phyloP scores from a whole-genome alignment of 2,888 invertebrate species.

The Andrena minutula region DNA sequence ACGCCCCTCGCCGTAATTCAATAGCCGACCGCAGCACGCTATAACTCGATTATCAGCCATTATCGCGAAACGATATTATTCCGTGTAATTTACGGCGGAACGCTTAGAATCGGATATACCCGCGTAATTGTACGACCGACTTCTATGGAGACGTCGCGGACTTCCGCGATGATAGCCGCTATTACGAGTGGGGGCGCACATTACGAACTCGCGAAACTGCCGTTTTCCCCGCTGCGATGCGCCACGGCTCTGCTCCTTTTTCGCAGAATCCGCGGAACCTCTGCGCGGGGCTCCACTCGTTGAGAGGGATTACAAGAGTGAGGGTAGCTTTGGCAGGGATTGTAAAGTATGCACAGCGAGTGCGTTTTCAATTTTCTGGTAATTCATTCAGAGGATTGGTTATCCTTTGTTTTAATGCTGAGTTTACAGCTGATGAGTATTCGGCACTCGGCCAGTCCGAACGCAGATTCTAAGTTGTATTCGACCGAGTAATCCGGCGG shows the following conservation, averaged over 20 bases:
- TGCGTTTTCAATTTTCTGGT: no score
- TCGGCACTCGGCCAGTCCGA: no score
- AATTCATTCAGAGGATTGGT: no score
- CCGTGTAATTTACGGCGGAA: slow-evolving; percentile 67
- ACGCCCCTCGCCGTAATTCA: background rate
- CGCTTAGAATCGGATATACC: slow-evolving; percentile 69
- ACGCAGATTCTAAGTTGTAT: no score
- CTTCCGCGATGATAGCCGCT: slow-evolving; percentile 49
- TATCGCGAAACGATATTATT: slow-evolving; percentile 75
- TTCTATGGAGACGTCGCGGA: slow-evolving; percentile 65
- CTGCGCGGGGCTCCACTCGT: no score
- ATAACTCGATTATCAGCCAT: slow-evolving; percentile 73
- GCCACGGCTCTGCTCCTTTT: background rate
- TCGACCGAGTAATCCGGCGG: no score
- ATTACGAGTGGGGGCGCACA: slow-evolving; percentile 16
- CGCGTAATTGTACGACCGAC: slow-evolving; percentile 60
- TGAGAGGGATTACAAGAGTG: no score
- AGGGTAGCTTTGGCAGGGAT: no score
- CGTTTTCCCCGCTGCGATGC: background rate
- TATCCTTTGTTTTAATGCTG: no score
- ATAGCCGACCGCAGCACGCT: slow-evolving; percentile 48
- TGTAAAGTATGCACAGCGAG: no score
- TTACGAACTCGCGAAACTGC: slow-evolving; percentile 19
- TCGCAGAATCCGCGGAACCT: background rate
- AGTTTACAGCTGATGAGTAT: no score